phyloP scores from a whole-genome alignment of 2,113 vertebrate species.

The Ploceus nigricollis region DNA sequence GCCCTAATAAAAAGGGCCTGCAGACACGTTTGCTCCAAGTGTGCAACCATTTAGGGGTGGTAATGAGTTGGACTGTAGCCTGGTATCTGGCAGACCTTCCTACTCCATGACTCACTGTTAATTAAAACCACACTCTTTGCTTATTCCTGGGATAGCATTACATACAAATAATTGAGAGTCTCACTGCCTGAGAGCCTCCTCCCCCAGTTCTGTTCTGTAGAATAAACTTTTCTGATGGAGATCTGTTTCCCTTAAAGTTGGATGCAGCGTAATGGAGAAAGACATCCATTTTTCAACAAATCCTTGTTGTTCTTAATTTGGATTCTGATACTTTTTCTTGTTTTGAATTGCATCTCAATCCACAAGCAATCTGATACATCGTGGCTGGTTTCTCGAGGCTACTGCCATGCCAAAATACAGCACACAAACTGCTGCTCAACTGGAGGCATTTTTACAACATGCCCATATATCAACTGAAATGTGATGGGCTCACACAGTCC shows the following conservation, averaged over 20 bases:
- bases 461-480: not conserved
- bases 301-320: not conserved
- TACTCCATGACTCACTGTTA: constrained; percentile 65
- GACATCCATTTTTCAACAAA: constrained; percentile 4
- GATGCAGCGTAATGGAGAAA: not conserved
- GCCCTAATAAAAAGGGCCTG: constrained; percentile 53
- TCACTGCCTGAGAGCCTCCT: not conserved
- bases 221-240: constrained; percentile 15
- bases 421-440: not conserved
- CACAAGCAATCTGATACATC: not conserved
- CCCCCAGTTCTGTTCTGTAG: not conserved
- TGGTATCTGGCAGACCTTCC: constrained; percentile 59
- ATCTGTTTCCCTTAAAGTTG: constrained; percentile 11
- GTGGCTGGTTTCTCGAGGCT: not conserved
- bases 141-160: constrained; percentile 56
- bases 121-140: constrained; percentile 76
- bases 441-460: not conserved
- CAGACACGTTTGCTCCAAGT: constrained; percentile 64
- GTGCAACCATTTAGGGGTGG: constrained; percentile 57
- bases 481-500: not conserved
- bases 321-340: not conserved
- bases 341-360: not conserved
- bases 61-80: constrained; percentile 59
- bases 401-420: not conserved
- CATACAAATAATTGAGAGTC: constrained; percentile 49